Conservation (phyloP, 1,140 invertebrate species). For the Diprion similis region DNA sequence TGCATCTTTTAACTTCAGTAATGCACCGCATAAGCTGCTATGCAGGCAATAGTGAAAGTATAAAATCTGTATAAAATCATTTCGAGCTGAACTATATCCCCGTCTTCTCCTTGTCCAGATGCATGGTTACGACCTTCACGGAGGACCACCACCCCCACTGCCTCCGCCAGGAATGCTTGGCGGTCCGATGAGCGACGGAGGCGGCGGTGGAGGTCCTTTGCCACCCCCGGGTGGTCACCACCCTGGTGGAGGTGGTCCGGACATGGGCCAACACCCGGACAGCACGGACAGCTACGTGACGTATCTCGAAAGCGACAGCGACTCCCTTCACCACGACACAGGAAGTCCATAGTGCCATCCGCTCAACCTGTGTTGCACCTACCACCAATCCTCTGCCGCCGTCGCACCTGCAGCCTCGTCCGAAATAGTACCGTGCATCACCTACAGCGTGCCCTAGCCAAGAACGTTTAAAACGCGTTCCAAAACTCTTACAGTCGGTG, state of each 20-base stretch:
- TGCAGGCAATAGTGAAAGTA: too few relatives aligned
- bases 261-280: conserved; percentile 74
- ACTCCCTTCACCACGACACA: conserved; percentile 66
- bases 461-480: too few relatives aligned
- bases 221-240: conserved; percentile 67
- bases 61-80: too few relatives aligned
- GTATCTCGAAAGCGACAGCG: conserved; percentile 83
- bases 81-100: too few relatives aligned
- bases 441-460: too few relatives aligned
- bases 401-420: neutral
- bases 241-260: conserved; percentile 54
- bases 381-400: neutral
- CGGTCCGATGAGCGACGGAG: conserved; percentile 50
- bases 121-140: conserved; percentile 84
- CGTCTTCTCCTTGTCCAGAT: conserved; percentile 65
- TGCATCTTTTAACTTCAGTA: too few relatives aligned
- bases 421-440: neutral
- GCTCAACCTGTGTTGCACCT: conserved; percentile 29
- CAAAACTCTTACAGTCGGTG: too few relatives aligned
- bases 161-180: conserved; percentile 57
- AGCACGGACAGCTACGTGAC: conserved; percentile 89
- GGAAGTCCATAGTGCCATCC: conserved; percentile 67
- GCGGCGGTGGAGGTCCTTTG: conserved; percentile 45
- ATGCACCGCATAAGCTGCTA: too few relatives aligned
- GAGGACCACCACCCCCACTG: conserved; percentile 61